These are phyloP conservation scores for Eremobia ochroleuca DNA, from an alignment of 2,888 invertebrate species.

Conservation along the genomic window DNA sequence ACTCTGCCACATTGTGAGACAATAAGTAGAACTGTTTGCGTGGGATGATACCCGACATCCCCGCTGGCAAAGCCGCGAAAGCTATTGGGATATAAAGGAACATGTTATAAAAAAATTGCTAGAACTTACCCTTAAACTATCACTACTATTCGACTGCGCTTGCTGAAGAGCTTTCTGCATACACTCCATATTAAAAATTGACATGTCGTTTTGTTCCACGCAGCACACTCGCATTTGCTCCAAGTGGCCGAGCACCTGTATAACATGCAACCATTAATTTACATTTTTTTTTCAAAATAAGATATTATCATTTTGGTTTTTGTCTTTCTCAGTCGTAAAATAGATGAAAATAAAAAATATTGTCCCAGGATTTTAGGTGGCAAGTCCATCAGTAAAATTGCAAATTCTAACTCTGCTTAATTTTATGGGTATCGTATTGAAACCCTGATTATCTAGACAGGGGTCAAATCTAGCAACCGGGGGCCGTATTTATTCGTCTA, in stretches of 20 bases:
- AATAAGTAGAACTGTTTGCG: background rate
- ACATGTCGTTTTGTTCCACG: conserved; percentile 92
- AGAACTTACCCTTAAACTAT: conserved; percentile 93
- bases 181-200: conserved; percentile 96
- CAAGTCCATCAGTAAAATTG: background rate
- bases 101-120: background rate
- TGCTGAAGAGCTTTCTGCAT: conserved; percentile 98
- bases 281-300: background rate
- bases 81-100: no score
- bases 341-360: background rate
- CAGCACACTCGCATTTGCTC: conserved; percentile 96
- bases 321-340: conserved; percentile 3
- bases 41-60: background rate
- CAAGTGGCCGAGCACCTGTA: conserved; percentile 96
- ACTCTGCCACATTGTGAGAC: background rate
- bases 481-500: background rate
- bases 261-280: conserved; percentile 59
- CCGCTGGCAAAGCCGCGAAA: background rate
- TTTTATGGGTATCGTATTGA: background rate
- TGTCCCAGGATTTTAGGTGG: background rate
- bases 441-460: background rate
- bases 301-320: background rate
- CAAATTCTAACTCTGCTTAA: background rate
- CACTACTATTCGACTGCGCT: conserved; percentile 96
- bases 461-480: background rate